Conservation (phyloP, 2,797 vertebrate genomes). For the Urophycis tenuis region DNA sequence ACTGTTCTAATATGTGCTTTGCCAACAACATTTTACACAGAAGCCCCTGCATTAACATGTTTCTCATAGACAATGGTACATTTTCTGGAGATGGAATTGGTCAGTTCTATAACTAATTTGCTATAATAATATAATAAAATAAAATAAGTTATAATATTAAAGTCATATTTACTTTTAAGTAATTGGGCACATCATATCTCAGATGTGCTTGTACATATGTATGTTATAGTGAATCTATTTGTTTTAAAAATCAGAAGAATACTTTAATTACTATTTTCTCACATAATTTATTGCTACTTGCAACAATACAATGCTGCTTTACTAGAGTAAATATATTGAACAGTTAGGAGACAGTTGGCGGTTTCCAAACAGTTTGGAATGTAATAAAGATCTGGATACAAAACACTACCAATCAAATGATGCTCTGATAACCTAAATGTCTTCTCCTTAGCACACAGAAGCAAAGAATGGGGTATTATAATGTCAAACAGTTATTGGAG, state of each 20-base stretch:
- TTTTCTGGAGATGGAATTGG: not conserved
- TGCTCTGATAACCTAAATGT: not conserved
- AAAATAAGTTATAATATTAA: not conserved
- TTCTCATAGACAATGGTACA: not conserved
- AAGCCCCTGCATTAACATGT: not conserved
- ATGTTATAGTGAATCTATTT: not conserved
- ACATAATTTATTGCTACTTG: not conserved
- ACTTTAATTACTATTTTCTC: not conserved
- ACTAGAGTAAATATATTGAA: not conserved
- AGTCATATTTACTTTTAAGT: not conserved
- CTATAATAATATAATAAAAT: too few relatives aligned
- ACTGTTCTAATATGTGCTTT: not conserved
- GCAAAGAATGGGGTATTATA: not conserved
- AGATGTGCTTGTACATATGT: not conserved
- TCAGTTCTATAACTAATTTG: not conserved
- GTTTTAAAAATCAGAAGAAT: not conserved
- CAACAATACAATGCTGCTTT: not conserved
- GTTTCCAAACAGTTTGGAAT: not conserved
- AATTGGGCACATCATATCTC: not conserved
- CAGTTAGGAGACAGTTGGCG: not conserved
- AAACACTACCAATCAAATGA: not conserved
- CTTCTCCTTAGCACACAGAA: not conserved
- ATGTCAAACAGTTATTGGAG: not conserved
- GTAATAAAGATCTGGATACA: not conserved
- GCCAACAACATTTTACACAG: not conserved